Percentiles rank a stretch among this genome's conserved stretches.
Evolutionary conservation across 2,113 vertebrate species (phyloP).

Genomic region (Pteruthius melanotis): DNA sequence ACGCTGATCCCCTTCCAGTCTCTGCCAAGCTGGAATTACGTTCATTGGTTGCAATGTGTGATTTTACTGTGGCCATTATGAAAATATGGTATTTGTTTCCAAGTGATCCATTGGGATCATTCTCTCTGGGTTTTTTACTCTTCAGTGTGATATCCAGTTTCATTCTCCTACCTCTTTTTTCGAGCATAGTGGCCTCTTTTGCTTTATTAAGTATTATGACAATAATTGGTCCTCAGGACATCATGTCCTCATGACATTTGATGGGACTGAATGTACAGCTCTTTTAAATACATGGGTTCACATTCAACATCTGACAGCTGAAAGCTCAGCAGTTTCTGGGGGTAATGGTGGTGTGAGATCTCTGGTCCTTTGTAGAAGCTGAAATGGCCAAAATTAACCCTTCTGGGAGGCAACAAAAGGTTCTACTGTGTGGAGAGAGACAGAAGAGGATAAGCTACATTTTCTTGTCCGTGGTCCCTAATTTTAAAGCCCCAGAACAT

Average conservation of each 20-base stretch:
- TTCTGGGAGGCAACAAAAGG: background rate
- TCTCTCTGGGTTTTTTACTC: background rate
- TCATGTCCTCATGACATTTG: background rate
- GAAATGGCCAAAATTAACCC: background rate
- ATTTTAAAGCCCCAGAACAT: background rate
- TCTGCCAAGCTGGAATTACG: background rate
- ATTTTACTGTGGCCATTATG: background rate
- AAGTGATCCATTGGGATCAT: background rate
- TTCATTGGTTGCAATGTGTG: background rate
- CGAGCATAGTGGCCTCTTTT: background rate
- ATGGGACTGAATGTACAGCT: background rate
- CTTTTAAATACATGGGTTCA: background rate
- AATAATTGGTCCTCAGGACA: background rate
- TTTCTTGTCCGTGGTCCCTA: background rate
- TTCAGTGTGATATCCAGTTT: background rate
- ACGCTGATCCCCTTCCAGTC: background rate
- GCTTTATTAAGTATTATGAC: background rate
- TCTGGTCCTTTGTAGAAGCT: background rate
- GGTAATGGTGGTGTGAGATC: background rate
- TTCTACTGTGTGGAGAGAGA: background rate
- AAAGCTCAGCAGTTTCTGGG: background rate
- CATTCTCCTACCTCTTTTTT: background rate
- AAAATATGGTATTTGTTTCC: background rate
- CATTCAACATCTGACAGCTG: background rate
- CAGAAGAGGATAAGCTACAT: background rate